These are phyloP conservation scores for Hydrocynus forskahlii DNA, from an alignment of 2,797 vertebrate genomes.

Conservation along the genomic window DNA sequence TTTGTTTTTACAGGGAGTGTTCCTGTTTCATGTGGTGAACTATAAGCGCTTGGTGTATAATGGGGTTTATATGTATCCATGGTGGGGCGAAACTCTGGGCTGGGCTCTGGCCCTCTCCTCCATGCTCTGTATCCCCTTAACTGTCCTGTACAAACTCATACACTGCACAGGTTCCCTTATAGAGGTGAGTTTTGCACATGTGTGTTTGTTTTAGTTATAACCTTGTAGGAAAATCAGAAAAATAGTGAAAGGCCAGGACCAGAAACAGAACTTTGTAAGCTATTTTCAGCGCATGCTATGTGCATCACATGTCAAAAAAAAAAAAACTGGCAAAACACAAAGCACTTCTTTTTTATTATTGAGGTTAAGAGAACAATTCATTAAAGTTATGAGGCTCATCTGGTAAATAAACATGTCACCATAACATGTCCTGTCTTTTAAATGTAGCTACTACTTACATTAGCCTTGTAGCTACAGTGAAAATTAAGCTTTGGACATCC, in stretches of 20 bases:
- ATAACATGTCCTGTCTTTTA: no score
- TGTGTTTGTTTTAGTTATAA: neutral
- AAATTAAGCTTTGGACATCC: no score
- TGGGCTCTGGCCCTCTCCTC: constrained; percentile 90
- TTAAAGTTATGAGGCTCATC: no score
- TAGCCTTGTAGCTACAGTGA: no score
- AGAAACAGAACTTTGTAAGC: no score
- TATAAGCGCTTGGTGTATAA: constrained; percentile 91
- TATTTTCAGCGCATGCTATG: no score
- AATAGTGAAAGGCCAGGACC: neutral
- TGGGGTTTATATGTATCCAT: constrained; percentile 86
- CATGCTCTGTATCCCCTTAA: constrained; percentile 92
- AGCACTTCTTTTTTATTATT: no score
- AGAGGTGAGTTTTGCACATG: constrained; percentile 75
- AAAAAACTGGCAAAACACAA: no score
- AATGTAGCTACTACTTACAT: no score
- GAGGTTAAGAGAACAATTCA: no score
- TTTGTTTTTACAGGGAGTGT: constrained; percentile 77
- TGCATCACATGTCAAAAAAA: no score
- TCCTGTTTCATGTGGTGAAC: constrained; percentile 90
- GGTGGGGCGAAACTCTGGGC: constrained; percentile 88
- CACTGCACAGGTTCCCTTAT: constrained; percentile 86
- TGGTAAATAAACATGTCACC: no score
- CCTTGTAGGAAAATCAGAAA: neutral
- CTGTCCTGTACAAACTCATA: constrained; percentile 85